phyloP scores from a whole-genome alignment of 2,113 vertebrate species.

The Anguilla japonica region DNA sequence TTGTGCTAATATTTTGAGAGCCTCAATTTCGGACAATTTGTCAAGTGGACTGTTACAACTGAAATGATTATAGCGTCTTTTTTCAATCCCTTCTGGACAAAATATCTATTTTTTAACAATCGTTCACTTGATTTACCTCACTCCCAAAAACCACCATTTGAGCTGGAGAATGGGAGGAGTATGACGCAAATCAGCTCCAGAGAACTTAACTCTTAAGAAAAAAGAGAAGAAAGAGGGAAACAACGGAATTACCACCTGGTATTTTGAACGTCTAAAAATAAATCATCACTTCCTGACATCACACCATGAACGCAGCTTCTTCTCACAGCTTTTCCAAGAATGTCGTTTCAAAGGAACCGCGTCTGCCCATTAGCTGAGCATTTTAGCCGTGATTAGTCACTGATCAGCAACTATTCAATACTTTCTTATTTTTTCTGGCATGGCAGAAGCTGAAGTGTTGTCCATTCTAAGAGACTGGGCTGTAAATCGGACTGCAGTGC shows the following conservation, averaged over 20 bases:
- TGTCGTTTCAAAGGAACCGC: background rate
- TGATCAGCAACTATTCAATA: background rate
- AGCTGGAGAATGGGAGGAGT: background rate
- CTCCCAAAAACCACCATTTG: no score
- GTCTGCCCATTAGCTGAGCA: background rate
- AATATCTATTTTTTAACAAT: no score
- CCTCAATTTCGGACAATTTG: no score
- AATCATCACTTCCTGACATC: background rate
- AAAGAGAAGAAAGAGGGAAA: background rate
- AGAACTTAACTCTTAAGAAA: background rate
- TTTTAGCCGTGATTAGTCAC: background rate
- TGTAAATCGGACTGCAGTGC: constrained; percentile 17
- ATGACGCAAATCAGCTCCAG: background rate
- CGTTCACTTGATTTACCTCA: no score
- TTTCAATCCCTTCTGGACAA: no score
- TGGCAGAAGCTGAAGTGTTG: background rate
- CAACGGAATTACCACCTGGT: background rate
- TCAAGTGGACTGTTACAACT: no score
- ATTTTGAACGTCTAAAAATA: background rate
- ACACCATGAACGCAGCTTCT: background rate
- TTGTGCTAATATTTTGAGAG: no score
- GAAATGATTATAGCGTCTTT: no score
- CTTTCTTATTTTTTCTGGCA: background rate
- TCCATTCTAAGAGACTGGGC: background rate
- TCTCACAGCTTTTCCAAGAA: background rate